Percentiles rank a stretch among this genome's conserved stretches.
These are phyloP conservation scores for roundworm (Caenorhabditis elegans) DNA, from an alignment of 1,140 invertebrate species.

Conservation along the genomic window DNA sequence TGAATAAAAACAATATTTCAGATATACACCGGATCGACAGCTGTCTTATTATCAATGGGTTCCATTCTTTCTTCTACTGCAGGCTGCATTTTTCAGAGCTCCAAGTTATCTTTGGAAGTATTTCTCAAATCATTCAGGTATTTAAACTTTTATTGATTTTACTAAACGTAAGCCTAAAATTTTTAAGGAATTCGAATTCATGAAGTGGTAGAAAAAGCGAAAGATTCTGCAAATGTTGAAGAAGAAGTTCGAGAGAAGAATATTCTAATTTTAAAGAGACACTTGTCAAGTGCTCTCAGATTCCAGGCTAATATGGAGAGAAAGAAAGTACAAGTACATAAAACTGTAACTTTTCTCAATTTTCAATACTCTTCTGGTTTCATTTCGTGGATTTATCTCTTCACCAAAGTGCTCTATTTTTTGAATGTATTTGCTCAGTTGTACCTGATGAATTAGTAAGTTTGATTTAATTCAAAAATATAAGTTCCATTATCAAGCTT, in stretches of 20 bases:
- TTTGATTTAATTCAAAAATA: no score
- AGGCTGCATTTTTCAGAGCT: slow-evolving; percentile 68
- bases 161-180: not conserved
- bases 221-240: slow-evolving; percentile 58
- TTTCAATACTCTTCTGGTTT: slow-evolving; percentile 61
- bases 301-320: slow-evolving; percentile 55
- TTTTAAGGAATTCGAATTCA: slow-evolving; percentile 52
- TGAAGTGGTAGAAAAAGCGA: slow-evolving; percentile 60
- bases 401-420: slow-evolving; percentile 58
- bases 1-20: no score
- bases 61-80: slow-evolving; percentile 67
- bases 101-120: slow-evolving; percentile 67
- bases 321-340: slow-evolving; percentile 54
- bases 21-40: slow-evolving; percentile 54
- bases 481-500: not conserved
- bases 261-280: slow-evolving; percentile 55
- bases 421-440: slow-evolving; percentile 59
- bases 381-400: slow-evolving; percentile 54
- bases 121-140: slow-evolving; percentile 61
- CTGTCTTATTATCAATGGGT: slow-evolving; percentile 69
- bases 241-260: slow-evolving; percentile 54
- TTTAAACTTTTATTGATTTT: not conserved
- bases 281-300: slow-evolving; percentile 55
- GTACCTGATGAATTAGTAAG: slow-evolving; percentile 63
- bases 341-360: slow-evolving; percentile 58